Evolutionary conservation across 2,888 invertebrate species (phyloP).

Genomic region (Lypha dubia): DNA sequence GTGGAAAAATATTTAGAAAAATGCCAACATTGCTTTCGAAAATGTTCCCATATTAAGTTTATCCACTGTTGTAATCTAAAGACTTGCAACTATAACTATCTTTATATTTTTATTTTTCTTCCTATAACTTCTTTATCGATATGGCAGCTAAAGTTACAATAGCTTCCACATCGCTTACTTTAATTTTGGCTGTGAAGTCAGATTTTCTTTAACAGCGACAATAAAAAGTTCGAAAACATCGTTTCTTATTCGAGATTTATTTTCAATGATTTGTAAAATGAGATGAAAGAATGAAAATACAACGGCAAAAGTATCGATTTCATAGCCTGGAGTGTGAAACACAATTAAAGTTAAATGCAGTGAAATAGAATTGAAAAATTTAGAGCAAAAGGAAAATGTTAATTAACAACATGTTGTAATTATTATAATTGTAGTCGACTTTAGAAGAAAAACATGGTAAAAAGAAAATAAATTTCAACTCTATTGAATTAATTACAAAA

Average conservation of each 20-base stretch:
- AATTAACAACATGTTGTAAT: conserved; percentile 48
- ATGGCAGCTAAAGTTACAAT: neutral
- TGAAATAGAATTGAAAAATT: neutral
- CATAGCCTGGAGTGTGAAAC: neutral
- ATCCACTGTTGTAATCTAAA: no score
- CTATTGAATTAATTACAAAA: conserved; percentile 28
- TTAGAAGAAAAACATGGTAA: neutral
- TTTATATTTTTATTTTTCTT: no score
- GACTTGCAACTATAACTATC: no score
- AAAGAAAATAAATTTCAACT: conserved; percentile 1
- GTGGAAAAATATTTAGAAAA: no score
- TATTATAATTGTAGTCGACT: neutral
- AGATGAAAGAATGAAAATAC: conserved; percentile 27
- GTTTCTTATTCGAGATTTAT: conserved; percentile 1
- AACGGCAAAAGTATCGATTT: conserved; percentile 32
- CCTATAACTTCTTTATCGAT: no score
- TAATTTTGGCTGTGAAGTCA: conserved; percentile 31
- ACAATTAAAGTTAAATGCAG: conserved; percentile 30
- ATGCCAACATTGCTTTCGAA: no score
- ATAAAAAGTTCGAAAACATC: no score
- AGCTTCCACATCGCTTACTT: conserved; percentile 9
- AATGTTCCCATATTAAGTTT: no score
- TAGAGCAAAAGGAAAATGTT: conserved; percentile 9
- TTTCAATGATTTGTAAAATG: conserved; percentile 12
- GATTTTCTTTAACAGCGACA: conserved; percentile 4